Evolutionary conservation across 2,113 vertebrate genomes (phyloP).

Genomic region (Amblyornis subalaris): DNA sequence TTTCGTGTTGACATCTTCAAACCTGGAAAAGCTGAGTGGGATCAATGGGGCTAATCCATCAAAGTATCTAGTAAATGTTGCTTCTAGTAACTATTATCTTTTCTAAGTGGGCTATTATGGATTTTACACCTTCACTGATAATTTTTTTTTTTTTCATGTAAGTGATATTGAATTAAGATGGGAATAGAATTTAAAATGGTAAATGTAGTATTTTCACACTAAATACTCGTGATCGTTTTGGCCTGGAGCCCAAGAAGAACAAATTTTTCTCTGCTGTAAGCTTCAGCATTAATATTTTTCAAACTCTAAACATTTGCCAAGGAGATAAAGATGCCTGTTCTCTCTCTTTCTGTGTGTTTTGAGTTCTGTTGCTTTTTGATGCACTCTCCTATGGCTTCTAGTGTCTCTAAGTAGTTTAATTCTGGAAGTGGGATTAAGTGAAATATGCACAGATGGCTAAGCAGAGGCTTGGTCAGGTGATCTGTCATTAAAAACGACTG

Average conservation of each 20-base stretch:
- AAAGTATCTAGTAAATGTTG: neutral
- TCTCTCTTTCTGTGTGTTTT: neutral
- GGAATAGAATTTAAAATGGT: neutral
- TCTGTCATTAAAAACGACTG: neutral
- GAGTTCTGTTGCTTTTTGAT: neutral
- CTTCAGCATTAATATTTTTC: neutral
- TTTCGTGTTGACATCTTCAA: neutral
- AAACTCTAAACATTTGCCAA: neutral
- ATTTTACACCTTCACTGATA: neutral
- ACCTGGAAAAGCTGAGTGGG: neutral
- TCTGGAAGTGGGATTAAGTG: neutral
- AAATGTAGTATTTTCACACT: neutral
- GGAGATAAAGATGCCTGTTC: neutral
- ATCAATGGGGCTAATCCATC: neutral
- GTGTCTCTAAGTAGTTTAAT: neutral
- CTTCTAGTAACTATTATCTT: neutral
- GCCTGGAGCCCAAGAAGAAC: neutral
- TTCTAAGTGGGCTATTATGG: neutral
- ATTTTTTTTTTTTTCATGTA: slow-evolving; percentile 11
- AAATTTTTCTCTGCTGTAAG: neutral
- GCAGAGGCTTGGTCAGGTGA: neutral
- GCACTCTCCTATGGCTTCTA: neutral
- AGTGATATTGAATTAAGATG: neutral
- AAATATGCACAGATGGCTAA: neutral
- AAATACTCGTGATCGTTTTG: neutral